Evolutionary conservation across 2,113 vertebrate genomes (phyloP), one percentile per base, ranked within the genome.

Genomic region (Sterrhoptilus dennistouni): DNA sequence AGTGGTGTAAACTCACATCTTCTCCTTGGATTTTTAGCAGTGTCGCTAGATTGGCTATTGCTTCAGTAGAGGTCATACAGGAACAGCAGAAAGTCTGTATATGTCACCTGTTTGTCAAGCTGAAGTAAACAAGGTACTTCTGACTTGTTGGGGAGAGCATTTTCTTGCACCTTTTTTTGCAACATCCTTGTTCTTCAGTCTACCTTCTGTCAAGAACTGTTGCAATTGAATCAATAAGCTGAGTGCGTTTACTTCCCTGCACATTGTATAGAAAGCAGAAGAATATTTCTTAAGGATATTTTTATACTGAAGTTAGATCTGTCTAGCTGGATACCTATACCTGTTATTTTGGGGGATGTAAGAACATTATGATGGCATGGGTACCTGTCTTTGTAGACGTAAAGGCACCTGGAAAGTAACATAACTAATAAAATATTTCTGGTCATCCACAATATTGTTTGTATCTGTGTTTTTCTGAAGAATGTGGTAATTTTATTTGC

Each of bases 41-140:
- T 71, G 42, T 64, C 52, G n/a, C 54, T 42, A 27, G 47, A 25
- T 63, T 33, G 68, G 47, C 53, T 95, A 22, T 94, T 74, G 36
- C 50, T 45, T 20, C 52, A 84, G 63, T 44, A 36, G 31, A 28
- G 22, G 44, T 68, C 70, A n/a, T 44, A 31, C 63, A 89, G 63
- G 45, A 96, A 44, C 17, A 64, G 57, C 44, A 94, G 85, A 81
- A 94, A 95, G 86, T 64, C 49, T 91, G 60, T 59, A 89, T 25
- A 78, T 83, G 50, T 93, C 84, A 47, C 63, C 60, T 33, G 12
- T 71, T 91, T 59, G 29, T 94, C 53, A 64, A 64, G 60, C 63
- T 84, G 79, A 93, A 91, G 33, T 75, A 40, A 60, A 59, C 45
- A 71, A 76, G 78, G 35, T 93, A 23, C 35, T 61, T 93, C 80